Conservation (phyloP, 1,140 invertebrate genomes). For the Aphelenchoides besseyi region DNA sequence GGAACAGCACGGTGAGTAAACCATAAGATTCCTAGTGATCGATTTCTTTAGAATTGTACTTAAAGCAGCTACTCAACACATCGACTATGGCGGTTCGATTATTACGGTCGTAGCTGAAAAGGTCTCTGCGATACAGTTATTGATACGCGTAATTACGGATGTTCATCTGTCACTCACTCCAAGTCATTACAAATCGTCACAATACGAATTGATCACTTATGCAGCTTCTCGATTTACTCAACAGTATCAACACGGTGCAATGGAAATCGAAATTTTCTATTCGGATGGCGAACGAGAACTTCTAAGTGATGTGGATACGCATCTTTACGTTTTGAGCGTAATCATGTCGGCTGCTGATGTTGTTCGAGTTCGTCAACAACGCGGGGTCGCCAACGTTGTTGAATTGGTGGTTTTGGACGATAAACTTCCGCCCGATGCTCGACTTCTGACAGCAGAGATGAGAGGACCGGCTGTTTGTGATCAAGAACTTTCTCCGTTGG, state of each 20-base stretch:
- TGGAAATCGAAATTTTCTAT: conserved; percentile 36
- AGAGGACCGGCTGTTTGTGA: conserved; percentile 25
- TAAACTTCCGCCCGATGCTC: neutral
- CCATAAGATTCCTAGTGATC: too few relatives aligned
- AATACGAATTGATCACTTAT: conserved; percentile 23
- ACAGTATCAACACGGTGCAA: conserved; percentile 32
- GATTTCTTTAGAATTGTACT: conserved; percentile 26
- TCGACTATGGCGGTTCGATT: conserved; percentile 23
- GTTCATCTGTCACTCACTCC: conserved; percentile 24
- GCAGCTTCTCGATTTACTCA: conserved; percentile 25
- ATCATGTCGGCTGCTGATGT: conserved; percentile 20
- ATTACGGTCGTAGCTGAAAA: conserved; percentile 21
- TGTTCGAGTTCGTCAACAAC: conserved; percentile 28
- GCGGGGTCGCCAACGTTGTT: conserved; percentile 25
- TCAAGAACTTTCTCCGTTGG: conserved; percentile 27
- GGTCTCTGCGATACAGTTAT: conserved; percentile 27
- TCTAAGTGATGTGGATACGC: conserved; percentile 30
- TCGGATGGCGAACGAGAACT: conserved; percentile 33
- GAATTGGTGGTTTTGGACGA: conserved; percentile 27
- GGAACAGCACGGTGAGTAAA: conserved; percentile 24
- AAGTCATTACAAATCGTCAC: neutral
- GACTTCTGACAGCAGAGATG: conserved; percentile 26
- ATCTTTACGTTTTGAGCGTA: conserved; percentile 23
- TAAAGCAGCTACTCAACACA: conserved; percentile 12
- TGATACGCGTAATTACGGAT: conserved; percentile 21